Conservation (phyloP, 2,113 vertebrate species). For the Protomyctophum bolini region DNA sequence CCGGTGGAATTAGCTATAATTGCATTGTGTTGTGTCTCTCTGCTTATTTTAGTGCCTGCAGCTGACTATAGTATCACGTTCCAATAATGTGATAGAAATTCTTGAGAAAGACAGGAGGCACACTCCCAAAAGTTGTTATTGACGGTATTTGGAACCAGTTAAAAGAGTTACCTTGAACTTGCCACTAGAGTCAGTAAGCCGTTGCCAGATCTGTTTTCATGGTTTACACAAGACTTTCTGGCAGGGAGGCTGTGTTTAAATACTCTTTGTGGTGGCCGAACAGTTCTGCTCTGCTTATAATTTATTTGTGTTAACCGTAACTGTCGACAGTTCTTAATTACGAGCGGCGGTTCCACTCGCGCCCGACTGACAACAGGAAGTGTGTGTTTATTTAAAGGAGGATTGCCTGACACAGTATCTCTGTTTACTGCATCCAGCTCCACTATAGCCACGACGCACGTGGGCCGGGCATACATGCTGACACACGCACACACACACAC, state of each 20-base stretch:
- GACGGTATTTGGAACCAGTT: no score
- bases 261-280: constrained; percentile 38
- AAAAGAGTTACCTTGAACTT: no score
- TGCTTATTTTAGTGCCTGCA: no score
- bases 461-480: no score
- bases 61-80: neutral
- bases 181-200: neutral
- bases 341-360: constrained; percentile 51
- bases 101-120: neutral
- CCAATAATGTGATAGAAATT: constrained; percentile 13
- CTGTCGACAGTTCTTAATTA: constrained; percentile 67
- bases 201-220: neutral
- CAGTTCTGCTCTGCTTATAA: constrained; percentile 2
- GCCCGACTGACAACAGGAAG: constrained; percentile 73
- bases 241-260: constrained; percentile 11
- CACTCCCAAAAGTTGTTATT: no score
- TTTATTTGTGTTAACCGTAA: constrained; percentile 52
- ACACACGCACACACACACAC: neutral
- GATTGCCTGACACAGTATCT: constrained; percentile 69
- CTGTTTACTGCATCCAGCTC: constrained; percentile 70
- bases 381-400: constrained; percentile 77
- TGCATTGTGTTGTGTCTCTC: no score
- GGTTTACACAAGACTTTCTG: constrained; percentile 5
- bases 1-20: no score
- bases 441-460: neutral